These are phyloP conservation scores for Plestiodon gilberti DNA, from an alignment of 2,113 vertebrate genomes.

Conservation along the genomic window DNA sequence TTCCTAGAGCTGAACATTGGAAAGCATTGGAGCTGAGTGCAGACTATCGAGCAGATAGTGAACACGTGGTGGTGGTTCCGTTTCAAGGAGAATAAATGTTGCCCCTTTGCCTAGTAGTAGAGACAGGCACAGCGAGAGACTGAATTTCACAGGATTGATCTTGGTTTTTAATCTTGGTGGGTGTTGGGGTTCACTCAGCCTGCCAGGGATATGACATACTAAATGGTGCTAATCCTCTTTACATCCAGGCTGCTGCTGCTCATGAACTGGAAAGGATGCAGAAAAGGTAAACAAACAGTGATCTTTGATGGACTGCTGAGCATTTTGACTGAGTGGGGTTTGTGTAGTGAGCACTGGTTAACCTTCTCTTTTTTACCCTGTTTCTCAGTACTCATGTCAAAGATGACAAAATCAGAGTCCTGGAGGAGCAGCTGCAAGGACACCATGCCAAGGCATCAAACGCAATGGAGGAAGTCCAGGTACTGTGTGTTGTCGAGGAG, in stretches of 20 bases:
- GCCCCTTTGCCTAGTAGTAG: background rate
- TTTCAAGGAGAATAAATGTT: background rate
- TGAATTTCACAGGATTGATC: constrained; percentile 39
- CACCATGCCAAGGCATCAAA: constrained; percentile 68
- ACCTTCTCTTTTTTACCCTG: constrained; percentile 25
- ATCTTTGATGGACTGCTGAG: constrained; percentile 38
- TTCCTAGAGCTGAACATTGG: constrained; percentile 27
- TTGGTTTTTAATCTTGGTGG: constrained; percentile 58
- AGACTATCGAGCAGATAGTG: background rate
- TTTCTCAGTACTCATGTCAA: constrained; percentile 73
- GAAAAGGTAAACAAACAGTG: constrained; percentile 75
- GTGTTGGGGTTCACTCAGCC: constrained; percentile 57
- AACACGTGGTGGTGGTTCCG: no score
- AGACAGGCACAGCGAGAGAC: constrained; percentile 45
- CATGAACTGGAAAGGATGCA: constrained; percentile 82
- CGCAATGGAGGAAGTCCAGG: constrained; percentile 80
- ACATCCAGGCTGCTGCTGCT: constrained; percentile 75
- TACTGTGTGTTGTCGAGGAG: constrained; percentile 30
- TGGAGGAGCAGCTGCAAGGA: constrained; percentile 78
- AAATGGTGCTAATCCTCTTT: constrained; percentile 69
- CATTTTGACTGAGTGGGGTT: no score
- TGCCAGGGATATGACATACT: constrained; percentile 54
- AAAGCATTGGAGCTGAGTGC: background rate
- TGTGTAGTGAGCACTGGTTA: background rate
- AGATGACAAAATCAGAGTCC: constrained; percentile 79